Evolutionary conservation across 2,113 vertebrate genomes (phyloP), one percentile per base, ranked within the genome.

Genomic region (Cynopterus brachyotis): DNA sequence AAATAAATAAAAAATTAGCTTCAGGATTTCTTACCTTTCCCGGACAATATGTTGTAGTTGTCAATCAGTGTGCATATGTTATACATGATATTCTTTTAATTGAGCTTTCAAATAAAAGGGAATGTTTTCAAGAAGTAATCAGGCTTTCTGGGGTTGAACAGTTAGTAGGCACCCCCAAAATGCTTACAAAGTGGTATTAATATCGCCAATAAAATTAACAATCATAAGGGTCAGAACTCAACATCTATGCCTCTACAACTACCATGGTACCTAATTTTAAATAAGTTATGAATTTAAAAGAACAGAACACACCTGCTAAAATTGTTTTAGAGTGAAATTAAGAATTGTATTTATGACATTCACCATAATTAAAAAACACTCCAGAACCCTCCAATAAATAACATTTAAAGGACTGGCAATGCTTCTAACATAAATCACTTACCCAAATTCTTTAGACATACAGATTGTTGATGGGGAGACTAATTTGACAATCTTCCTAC

Each of bases 261-360:
- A 73, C 42, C 35, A 69, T 2, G 62, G 45, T 50, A 75, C 5
- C 60, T 78, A 83, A 28, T 57, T 80, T 76, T 79, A 80, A 55
- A 11, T 66, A 86, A 47, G 32, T 57, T 94, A 70, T 82, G 16
- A 95, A 94, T 37, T 79, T 93, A 88, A 84, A 94, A 62, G 22
- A 89, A 78, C 40, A 86, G 2, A 81, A 60, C 24, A 86, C 30
- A 87, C 1, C 47, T 22, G 2, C 37, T 89, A 53, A 93, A 85
- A 90, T 62, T 75, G 28, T 53, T 66, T 81, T 78, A 69, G 17
- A 92, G 42, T 83, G 55, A 95, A 64, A 86, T 72, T 78, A 81
- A 78, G 47, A 91, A 81, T 80, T 40, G 64, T 12, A 91, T 40
- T 81, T 32, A 83, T 26, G 42, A 83, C 13, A 60, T 83, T 92